A percentile compares a stretch with the other conserved stretches of the same genome.
phyloP scores from a whole-genome alignment of 1,140 invertebrate genomes.

The Alviniconcha marisindica region DNA sequence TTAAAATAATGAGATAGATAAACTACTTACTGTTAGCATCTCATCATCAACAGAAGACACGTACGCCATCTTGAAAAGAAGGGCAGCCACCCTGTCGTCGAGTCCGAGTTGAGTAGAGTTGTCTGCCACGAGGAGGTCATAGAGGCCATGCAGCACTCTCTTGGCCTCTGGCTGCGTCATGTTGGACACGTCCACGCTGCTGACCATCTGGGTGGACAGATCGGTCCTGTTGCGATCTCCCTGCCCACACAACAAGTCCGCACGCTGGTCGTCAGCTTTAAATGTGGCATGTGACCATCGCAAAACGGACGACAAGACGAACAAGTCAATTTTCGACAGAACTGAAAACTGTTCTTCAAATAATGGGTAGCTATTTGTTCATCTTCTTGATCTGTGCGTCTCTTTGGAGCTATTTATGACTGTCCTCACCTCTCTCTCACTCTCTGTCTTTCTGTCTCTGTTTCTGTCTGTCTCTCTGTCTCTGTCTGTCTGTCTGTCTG shows the following conservation, averaged over 20 bases:
- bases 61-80: neutral
- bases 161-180: neutral
- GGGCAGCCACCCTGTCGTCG: neutral
- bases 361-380: no score
- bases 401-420: no score
- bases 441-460: no score
- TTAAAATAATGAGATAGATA: neutral
- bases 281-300: no score
- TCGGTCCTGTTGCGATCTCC: neutral
- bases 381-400: no score
- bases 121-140: neutral
- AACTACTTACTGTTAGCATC: neutral
- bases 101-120: neutral
- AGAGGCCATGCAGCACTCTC: neutral
- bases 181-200: neutral
- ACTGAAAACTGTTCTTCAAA: no score
- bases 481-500: no score
- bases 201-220: neutral
- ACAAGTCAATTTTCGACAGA: no score
- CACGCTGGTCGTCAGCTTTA: no score
- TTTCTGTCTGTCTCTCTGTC: no score
- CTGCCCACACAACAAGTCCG: neutral
- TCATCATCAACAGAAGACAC: neutral
- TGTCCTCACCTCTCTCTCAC: no score
- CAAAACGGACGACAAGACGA: no score